Evolutionary conservation across 2,888 invertebrate genomes (phyloP), one percentile per base, ranked within the genome.

Genomic region (Aphidoletes aphidimyza): DNA sequence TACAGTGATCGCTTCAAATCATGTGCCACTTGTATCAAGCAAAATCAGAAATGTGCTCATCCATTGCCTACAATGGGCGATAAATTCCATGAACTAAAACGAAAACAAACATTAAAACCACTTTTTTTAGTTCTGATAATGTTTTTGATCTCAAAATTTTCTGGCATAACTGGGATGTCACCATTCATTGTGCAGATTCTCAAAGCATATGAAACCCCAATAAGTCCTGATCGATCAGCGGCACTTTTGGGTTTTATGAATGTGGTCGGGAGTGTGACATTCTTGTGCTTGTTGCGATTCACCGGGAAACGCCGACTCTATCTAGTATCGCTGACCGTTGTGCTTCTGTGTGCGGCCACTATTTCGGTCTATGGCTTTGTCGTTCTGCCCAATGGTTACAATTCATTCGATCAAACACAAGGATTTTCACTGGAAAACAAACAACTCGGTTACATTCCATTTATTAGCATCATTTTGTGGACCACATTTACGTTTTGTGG

Each of bases 181-280:
- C 92, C 92, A 0, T 92, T 92, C 86, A 91, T 92, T 90, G 91
- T 92, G 11, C 92, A 92, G 84, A 87, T 92, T 19, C 92, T 91
- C 86, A 91, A 90, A 85, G 87, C 88, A 42, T 88, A 88, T 85
- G 86, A 87, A 3, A 86, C 88, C 84, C 88, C 88, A 26, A 86
- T 89, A 5, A 88, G 89, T 86, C 87, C 89, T 88, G 91, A 86
- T 86, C 91, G 86, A 91, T 91, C 86, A 89, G 91, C 92, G 87
- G 92, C 92, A 6, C 5, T 37, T 54, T 83, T 49, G 22, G 30
- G n/a, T 37, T 26, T 39, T 39, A 19, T 30, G n/a, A 39, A 26
- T 34, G 91, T 91, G 0, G 88, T 91, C 83, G 91, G 92, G 0
- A 92, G 91, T 88, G 92, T 92, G 0, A 87, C 91, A 0, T 54